Conservation (phyloP, 1,140 invertebrate species). For the Drosophila ohnishii region DNA sequence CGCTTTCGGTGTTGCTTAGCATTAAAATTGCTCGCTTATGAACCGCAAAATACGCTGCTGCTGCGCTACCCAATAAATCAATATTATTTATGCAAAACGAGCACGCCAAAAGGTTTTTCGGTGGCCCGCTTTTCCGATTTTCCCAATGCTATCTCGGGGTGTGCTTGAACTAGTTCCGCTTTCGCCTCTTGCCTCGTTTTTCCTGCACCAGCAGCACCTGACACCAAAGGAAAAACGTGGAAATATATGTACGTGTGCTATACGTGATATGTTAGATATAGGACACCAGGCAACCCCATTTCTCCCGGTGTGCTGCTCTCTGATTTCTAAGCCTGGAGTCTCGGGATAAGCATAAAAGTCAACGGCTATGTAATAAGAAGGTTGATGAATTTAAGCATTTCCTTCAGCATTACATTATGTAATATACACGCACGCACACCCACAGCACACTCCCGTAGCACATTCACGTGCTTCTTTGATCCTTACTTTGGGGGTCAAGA, state of each 20-base stretch:
- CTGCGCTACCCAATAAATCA: conserved; percentile 74
- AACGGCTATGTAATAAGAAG: conserved; percentile 61
- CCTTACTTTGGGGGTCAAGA: not conserved
- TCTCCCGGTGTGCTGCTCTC: conserved; percentile 9
- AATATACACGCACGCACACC: conserved; percentile 37
- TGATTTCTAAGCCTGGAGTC: conserved; percentile 31
- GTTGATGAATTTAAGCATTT: conserved; percentile 74
- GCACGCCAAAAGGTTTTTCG: conserved; percentile 42
- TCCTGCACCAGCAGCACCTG: conserved; percentile 19
- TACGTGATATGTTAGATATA: conserved; percentile 6
- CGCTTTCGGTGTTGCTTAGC: conserved; percentile 37
- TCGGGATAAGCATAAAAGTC: conserved; percentile 60
- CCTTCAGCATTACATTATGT: conserved; percentile 63
- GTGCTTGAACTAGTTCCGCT: conserved; percentile 71
- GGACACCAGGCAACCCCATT: not conserved
- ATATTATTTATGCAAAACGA: conserved; percentile 79
- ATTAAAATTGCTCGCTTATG: conserved; percentile 70
- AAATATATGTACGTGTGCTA: conserved; percentile 14
- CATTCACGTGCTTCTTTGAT: conserved; percentile 24
- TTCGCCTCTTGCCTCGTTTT: not conserved
- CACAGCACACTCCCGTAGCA: not conserved
- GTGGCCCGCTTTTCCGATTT: conserved; percentile 43
- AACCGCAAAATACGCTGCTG: conserved; percentile 67
- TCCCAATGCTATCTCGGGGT: conserved; percentile 37
- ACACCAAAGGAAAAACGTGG: conserved; percentile 18